Conservation (phyloP, 2,888 invertebrate species). For the Aporophyla lueneburgensis region DNA sequence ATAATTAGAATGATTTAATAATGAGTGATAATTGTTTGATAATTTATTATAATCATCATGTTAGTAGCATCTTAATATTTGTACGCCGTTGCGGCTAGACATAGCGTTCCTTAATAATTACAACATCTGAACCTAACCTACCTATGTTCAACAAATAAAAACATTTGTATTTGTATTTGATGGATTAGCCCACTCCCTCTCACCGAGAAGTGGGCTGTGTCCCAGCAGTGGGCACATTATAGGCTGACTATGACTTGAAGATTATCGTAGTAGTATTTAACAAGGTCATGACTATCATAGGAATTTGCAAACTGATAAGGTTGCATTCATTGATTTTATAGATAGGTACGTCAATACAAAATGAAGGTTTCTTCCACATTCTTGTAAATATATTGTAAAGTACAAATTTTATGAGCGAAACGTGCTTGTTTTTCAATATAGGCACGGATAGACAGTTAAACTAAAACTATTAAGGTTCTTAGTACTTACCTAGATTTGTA, state of each 20-base stretch:
- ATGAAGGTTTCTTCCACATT: neutral
- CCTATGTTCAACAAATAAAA: no score
- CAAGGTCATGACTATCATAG: constrained; percentile 16
- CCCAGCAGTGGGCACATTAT: no score
- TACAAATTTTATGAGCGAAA: constrained; percentile 12
- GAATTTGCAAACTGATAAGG: constrained; percentile 9
- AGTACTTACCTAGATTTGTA: neutral
- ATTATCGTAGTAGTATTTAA: neutral
- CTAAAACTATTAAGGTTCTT: constrained; percentile 18
- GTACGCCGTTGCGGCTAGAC: no score
- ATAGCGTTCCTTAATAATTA: no score
- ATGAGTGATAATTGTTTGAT: no score
- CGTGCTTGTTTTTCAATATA: constrained; percentile 42
- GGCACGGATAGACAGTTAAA: constrained; percentile 49
- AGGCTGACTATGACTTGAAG: neutral
- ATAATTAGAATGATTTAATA: no score
- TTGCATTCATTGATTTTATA: constrained; percentile 4
- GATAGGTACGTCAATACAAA: neutral
- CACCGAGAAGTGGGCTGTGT: no score
- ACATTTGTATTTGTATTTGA: no score
- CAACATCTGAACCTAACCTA: no score
- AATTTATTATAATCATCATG: no score
- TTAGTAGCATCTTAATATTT: no score
- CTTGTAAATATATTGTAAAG: neutral
- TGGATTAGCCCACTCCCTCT: no score